Base-by-base conservation (phyloP, 2,888 invertebrate genomes). In the Minunthozetes semirufus region DNA sequence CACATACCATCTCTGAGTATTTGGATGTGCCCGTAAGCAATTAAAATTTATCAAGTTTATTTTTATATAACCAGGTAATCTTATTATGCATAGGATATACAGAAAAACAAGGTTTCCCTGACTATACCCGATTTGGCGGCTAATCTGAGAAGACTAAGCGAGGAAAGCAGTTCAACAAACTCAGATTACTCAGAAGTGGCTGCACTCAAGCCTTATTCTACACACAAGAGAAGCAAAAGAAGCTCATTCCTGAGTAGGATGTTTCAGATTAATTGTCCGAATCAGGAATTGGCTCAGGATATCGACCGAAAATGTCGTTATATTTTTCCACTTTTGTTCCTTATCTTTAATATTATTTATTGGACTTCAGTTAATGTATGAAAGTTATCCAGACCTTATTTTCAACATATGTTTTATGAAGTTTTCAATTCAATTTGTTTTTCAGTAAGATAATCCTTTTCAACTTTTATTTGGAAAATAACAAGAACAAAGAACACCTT, bases 251-350 rank as follows among this genome's bases (percentile, higher is more conserved):
- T 50, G 25, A 29, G 15, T 11, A 53, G 38, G 17, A 46, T 42
- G 70, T 48, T 70, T 13, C 17, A 48, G 17, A 33, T 59, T n/a
- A 42, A 29, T 19, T 29, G 68, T 56, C 68, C 29, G 17, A 27
- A 59, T 9, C 70, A 74, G 38, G 63, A 27, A 29, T 74, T 74
- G 70, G 74, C 74, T 0, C 38, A 74, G 5, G 17, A 1, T 33
- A 74, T 74, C 29, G 74, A 74, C 48, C 68, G 53, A 3, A 70
- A 25, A 68, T 74, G 70, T 74, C 74, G 74, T 56, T n/a, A 68
- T 15, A 17, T 74, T 11, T 74, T 74, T 70, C 74, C 74, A 3
- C 22, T 74, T 6, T 74, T 50, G n/a, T 74, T 74, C n/a, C 11
- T 27, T 11, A 3, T 74, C 11, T 74, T 74, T 25, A 70, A 50